Conservation (phyloP, 2,888 invertebrate species). For the Acutogordius australiensis region DNA sequence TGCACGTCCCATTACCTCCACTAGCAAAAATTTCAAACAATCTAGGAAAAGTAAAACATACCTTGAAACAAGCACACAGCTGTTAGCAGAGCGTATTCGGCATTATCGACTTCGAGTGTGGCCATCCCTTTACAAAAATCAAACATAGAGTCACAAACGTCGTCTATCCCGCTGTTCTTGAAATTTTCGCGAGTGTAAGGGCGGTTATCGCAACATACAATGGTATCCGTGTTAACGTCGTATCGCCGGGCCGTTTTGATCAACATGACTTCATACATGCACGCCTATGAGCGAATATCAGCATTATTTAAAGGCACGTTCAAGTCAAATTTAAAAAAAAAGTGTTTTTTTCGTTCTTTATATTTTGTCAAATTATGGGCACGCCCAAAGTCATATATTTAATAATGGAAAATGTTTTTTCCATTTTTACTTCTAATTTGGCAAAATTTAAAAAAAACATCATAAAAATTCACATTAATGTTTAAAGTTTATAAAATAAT, state of each 20-base stretch:
- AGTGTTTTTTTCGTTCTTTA: too few species aligned
- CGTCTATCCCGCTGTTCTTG: conserved; percentile 12
- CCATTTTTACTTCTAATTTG: too few species aligned
- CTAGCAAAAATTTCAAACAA: too few species aligned
- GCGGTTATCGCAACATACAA: conserved; percentile 11
- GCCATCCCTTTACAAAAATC: conserved; percentile 13
- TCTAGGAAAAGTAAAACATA: conserved; percentile 24
- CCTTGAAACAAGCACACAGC: conserved; percentile 25
- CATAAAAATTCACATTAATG: too few species aligned
- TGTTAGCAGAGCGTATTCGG: conserved; percentile 13
- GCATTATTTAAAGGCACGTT: too few species aligned
- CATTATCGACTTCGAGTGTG: conserved; percentile 13
- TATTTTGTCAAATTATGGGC: too few species aligned
- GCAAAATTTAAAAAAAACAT: too few species aligned
- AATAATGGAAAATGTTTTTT: too few species aligned
- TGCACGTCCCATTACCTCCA: too few species aligned
- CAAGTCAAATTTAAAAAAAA: too few species aligned
- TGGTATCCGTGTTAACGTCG: conserved; percentile 13
- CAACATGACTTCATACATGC: conserved; percentile 43
- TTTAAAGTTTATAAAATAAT: too few species aligned
- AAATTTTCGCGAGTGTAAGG: conserved; percentile 12
- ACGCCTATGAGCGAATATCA: conserved; percentile 35
- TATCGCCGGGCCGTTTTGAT: conserved; percentile 13
- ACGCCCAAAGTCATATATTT: too few species aligned
- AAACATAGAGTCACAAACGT: conserved; percentile 12